Evolutionary conservation across 2,888 invertebrate species (phyloP), one percentile per base, ranked within the genome.

Genomic region (Phorcus lineatus): DNA sequence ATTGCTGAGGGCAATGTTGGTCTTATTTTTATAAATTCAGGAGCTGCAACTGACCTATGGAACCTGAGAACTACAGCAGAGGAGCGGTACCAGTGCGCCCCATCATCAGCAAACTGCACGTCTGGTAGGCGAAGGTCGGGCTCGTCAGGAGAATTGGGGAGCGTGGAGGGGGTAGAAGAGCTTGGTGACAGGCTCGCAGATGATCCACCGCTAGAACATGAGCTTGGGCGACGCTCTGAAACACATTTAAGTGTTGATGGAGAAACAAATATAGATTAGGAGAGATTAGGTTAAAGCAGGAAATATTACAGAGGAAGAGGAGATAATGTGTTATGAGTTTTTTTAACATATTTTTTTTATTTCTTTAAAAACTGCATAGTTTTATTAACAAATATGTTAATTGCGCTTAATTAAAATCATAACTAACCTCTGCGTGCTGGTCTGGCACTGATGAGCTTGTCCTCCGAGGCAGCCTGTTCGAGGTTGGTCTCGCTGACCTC

Each of bases 71-170:
- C 84, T 9, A 92, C 90, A 57, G 92, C 92, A 0, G 92, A 92
- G 0, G 92, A 90, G 31, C 92, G 83, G 84, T 90, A 90, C 92
- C 92, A 92, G 84, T 92, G 91, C 9, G 92, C 92, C 2, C 92
- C 92, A 47, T 90, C 92, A 82, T 92, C 92, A 53, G 83, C 79
- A 82, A 86, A 89, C 74, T 85, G 84, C 57, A 88, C 83, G 31
- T 83, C 80, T 9, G 88, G 84, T 36, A 85, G 81, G 53, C 81
- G 77, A 3, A 85, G 80, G 13, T 87, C 85, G 17, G 86, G 83
- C 55, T 87, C 89, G 17, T 88, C 87, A 0, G 89, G 89, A n/a
- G 90, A 90, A 80, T 89, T 89, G 52, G 90, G 90, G 70, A 90
- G 82, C 54, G 84, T 89, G 66, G 89, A 88, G 53, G 90, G 90